Base-by-base conservation (phyloP, 2,113 vertebrate species). In the Carassius gibelio region DNA sequence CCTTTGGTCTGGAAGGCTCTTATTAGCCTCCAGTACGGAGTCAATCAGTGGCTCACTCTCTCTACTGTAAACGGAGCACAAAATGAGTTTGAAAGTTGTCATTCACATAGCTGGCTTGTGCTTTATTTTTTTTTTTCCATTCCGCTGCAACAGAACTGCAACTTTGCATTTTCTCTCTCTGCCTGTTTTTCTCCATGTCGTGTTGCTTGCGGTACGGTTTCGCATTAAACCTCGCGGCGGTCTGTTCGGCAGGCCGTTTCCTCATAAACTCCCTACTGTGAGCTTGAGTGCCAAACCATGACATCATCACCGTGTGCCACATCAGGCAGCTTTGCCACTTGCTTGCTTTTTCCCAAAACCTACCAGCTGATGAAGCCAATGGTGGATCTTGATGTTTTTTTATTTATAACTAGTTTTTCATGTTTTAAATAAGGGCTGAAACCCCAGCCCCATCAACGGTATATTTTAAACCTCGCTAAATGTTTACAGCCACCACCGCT, bases 1-100 rank as follows among this genome's bases (percentile, higher is more conserved):
- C 64, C 45, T 82, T 34, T 82, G 75, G 72, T 71, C 68, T 83
- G 81, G 81, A 83, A 83, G 81, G 72, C 81, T 83, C 48, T 83
- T 68, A 74, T 83, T 83, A 74, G 68, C 30, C 50, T 36, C 8
- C 30, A 36, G 64, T 68, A 82, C 26, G 55, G 38, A 69, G 64
- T 81, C 78, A 36, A 81, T 81, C 14, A 0, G 50, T 83, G 81
- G 42, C 68, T 83, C 81, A 38, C 52, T 50, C 50, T 52, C 64
- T 52, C 38, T 69, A 52, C 62, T 69, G 42, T 80, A 80, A 64
- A 45, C n/a, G n/a, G 59, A 80, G 36, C 62, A 21, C 10, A n/a
- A 66, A 81, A 66, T 81, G 14, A 81, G 59, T 81, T 81, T 81
- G 1, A 64, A 77, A 68, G 13, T 13, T 69, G 75, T 71, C 34